phyloP scores from a whole-genome alignment of 2,797 vertebrate genomes.

The Enteromius anoplus region DNA sequence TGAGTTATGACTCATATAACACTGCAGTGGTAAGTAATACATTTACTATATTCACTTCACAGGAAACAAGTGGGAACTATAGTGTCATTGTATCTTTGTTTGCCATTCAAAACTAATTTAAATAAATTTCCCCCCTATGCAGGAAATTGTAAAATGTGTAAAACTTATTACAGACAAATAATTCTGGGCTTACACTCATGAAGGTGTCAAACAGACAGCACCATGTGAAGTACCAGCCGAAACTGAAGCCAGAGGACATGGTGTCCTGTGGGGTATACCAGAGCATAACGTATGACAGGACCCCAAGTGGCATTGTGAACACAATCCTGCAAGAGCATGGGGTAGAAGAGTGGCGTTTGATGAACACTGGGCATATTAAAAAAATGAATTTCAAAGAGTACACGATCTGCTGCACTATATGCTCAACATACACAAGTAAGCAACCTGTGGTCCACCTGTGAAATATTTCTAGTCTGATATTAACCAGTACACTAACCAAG shows the following conservation, averaged over 20 bases:
- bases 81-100: neutral
- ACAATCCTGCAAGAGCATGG: slow-evolving; percentile 60
- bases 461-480: neutral
- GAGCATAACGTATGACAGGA: slow-evolving; percentile 67
- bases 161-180: neutral
- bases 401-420: neutral
- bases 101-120: neutral
- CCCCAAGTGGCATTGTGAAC: slow-evolving; percentile 64
- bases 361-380: neutral
- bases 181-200: slow-evolving; percentile 68
- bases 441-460: neutral
- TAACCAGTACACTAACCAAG: slow-evolving; percentile 62
- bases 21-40: neutral
- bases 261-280: slow-evolving; percentile 67
- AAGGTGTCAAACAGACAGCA: slow-evolving; percentile 74
- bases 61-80: neutral
- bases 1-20: neutral
- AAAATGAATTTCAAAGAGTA: neutral
- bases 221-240: slow-evolving; percentile 72
- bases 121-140: neutral
- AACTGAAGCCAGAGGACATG: slow-evolving; percentile 62
- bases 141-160: neutral
- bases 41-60: neutral
- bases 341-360: neutral
- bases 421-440: neutral